Base-by-base conservation (phyloP, 2,888 invertebrate genomes). In the Brachyptera putata region DNA sequence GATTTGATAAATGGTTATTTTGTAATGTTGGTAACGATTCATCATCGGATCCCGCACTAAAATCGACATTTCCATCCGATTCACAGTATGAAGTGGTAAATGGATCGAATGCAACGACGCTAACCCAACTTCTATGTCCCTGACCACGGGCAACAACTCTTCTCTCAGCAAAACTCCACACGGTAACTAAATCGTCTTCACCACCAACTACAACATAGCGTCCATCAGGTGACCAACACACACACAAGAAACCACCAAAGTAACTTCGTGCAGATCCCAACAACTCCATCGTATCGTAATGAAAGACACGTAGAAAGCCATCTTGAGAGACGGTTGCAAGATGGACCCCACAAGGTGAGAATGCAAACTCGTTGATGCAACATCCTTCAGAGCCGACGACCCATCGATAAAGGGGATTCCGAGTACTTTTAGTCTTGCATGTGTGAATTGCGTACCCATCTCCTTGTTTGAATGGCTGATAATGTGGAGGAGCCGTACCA, bases 101-200 rank as follows among this genome's bases (percentile, higher is more conserved):
- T 0, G 91, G 89, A 76, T 95, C 95, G 72, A 97, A 96, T 3
- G 95, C 91, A 18, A 98, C 97, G 18, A 95, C 93, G 56, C 94
- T 93, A 16, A 99, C 95, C 99, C 99, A 99, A 59, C 96, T 96
- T 67, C 92, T 84, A 76, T 98, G 98, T 0, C 98, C 99, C 72
- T 96, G 95, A 0, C 97, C 98, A 41, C 99, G 80, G n/a, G 97
- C 98, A 5, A 97, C 92, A 4, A 98, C 95, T 53, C 95, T 80
- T 66, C 92, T 84, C 72, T 98, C 96, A 66, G 85, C 82, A 73
- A 96, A 86, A 56, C 93, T 95, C 91, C 96, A 99, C 36, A 99
- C 91, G 1, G 98, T 98, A 56, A 99, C 92, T 62, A 99, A 80
- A 77, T 99, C 99, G 77, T 99, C 99, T 76, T 99, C 99, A 3